Evolutionary conservation across 1,140 invertebrate species (phyloP).

Genomic region (Drosophila suzukii): DNA sequence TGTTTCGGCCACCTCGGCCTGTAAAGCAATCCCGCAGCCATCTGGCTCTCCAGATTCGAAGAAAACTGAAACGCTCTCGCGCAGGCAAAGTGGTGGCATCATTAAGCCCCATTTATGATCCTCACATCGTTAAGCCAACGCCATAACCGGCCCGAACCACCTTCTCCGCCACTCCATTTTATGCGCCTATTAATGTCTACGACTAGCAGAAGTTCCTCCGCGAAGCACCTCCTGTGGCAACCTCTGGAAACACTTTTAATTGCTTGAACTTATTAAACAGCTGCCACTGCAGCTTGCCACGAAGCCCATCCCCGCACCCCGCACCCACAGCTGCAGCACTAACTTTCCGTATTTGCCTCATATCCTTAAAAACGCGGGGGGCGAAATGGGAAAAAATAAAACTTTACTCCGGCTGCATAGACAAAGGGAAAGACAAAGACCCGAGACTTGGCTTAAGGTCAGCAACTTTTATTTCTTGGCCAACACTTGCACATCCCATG

Average conservation of each 20-base stretch:
- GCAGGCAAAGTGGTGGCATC: constrained; percentile 36
- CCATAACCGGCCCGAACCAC: constrained; percentile 12
- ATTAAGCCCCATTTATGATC: constrained; percentile 71
- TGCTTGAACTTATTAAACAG: constrained; percentile 81
- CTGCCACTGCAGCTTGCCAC: constrained; percentile 62
- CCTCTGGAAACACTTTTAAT: constrained; percentile 75
- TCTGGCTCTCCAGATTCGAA: constrained; percentile 2
- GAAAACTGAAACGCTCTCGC: background rate
- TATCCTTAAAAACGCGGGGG: constrained; percentile 5
- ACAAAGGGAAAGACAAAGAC: constrained; percentile 61
- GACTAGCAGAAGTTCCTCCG: constrained; percentile 39
- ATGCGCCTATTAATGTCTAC: constrained; percentile 74
- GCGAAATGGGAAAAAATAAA: constrained; percentile 45
- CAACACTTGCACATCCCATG: constrained; percentile 67
- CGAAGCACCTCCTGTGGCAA: constrained; percentile 43
- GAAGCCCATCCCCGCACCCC: background rate
- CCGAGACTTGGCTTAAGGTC: constrained; percentile 66
- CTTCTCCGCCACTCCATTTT: constrained; percentile 48
- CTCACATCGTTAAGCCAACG: constrained; percentile 69
- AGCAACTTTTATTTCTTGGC: constrained; percentile 82
- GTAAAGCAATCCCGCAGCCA: background rate
- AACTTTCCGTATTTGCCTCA: constrained; percentile 47
- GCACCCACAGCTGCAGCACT: constrained; percentile 14
- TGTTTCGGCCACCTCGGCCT: constrained; percentile 1
- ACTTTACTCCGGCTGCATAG: constrained; percentile 67